Base-by-base conservation (phyloP, 2,888 invertebrate species). In the Brachycybe producta region DNA sequence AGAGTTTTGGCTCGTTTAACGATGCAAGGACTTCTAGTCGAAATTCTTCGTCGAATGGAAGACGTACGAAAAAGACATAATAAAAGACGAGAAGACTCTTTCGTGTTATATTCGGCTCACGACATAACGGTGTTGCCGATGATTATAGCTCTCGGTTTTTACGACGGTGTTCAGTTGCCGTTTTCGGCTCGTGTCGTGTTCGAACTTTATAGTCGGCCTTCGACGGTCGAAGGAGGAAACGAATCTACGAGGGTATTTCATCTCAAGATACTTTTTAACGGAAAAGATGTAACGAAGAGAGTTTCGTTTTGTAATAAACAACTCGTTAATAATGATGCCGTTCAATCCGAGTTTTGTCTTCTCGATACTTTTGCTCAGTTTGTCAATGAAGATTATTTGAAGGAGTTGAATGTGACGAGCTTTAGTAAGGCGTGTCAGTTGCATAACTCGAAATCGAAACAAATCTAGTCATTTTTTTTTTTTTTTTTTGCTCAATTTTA, bases 61-160 rank as follows among this genome's bases (percentile, higher is more conserved):
- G 82, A 82, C 42, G 77, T 54, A 11, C 50, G 54, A 11, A 52
- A 46, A 23, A 48, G 50, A 1, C 50, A 53, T 35, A 49, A 76
- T 52, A 77, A 76, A 52, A 81, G 81, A 19, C 81, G 80, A 60
- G n/a, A n/a, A n/a, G n/a, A n/a, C n/a, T n/a, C n/a, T n/a, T 74
- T 87, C 51, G 79, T 84, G 0, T 61, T 88, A 0, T 88, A 84
- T 63, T 91, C 92, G 0, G 92, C 91, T 0, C 94, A 94, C 61
- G 94, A 94, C 66, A 82, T 84, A 61, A 92, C 92, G 0, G 63
- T 94, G 32, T 84, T 87, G 60, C 84, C 87, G 56, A 67, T 94
- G 32, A 77, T 84, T 1, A 73, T 82, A 2, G 84, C 88, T 0
- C 64, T 94, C 42, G 90, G 91, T 0, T 67, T 87, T 2, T 64